Evolutionary conservation across 1,140 invertebrate species (phyloP), one percentile per base, ranked within the genome.

Genomic region (Dermatophagoides farinae): DNA sequence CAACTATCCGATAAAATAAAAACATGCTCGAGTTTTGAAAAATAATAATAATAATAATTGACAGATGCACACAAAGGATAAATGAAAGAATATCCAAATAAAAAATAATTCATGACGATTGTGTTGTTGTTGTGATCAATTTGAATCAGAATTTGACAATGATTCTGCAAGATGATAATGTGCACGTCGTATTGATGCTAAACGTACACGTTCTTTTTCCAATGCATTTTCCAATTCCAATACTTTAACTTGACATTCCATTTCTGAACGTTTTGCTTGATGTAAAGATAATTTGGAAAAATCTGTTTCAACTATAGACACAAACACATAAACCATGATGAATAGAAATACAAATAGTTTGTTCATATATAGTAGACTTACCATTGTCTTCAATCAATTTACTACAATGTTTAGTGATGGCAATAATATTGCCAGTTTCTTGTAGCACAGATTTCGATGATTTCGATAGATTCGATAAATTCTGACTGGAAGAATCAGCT

Each of bases 191-290:
- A 98, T 76, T 57, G 87, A 82, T 14, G 88, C 78, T 57, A 98
- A 75, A 64, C 78, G 77, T 51, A 81, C 75, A 65, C 93, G 77
- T 74, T 97, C 90, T 65, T 83, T 84, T 67, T 89, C 84, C 51
- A 99, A 73, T 64, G 84, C 80, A 63, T 83, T 84, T 70, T 98
- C 92, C 51, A 96, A 75, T 76, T 97, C 88, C 51, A 98, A 75
- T 50, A 96, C 83, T 66, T 68, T 67, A 0, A 78, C 86, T 71
- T 91, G 88, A 54, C 86, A 82, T 71, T 97, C 91, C 86, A 97
- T 95, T 77, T 97, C 92, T 65, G 89, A 74, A 50, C 84, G 80
- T 70, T 97, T 95, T 0, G 92, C 86, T 71, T 95, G 87, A 70
- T 96, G 92, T 55, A 97, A 75, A 55, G 84, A 85, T 57, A 98